Percentiles rank a stretch among this genome's conserved stretches.
These are phyloP conservation scores for Vanacampus margaritifer DNA, from an alignment of 2,113 vertebrate genomes.

Conservation along the genomic window DNA sequence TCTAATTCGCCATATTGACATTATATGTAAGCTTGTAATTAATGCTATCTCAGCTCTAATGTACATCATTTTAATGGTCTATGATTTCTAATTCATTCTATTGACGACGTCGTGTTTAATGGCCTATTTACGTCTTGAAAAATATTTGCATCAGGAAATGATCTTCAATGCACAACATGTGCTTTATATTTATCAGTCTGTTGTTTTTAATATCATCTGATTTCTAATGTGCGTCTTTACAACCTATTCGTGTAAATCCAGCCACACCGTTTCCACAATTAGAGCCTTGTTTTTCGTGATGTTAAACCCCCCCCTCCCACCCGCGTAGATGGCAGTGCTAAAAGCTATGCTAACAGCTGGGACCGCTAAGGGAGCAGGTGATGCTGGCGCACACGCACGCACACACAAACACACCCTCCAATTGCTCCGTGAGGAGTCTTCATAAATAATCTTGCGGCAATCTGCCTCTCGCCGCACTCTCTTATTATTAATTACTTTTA, in stretches of 20 bases:
- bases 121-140: too few relatives aligned
- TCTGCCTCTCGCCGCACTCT: constrained; percentile 74
- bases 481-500: constrained; percentile 81
- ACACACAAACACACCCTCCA: constrained; percentile 30
- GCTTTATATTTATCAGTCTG: too few relatives aligned
- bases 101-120: too few relatives aligned
- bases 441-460: constrained; percentile 81
- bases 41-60: too few relatives aligned
- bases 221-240: background rate
- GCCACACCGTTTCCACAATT: background rate
- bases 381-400: constrained; percentile 41
- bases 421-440: constrained; percentile 66
- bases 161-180: too few relatives aligned
- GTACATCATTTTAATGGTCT: too few relatives aligned
- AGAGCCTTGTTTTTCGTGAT: background rate
- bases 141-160: too few relatives aligned
- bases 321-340: background rate
- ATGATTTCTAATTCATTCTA: too few relatives aligned
- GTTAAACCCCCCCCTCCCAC: background rate
- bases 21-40: too few relatives aligned
- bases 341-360: constrained; percentile 57
- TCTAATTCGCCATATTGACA: too few relatives aligned
- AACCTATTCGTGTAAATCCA: background rate
- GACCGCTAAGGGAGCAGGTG: constrained; percentile 64
- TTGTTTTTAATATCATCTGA: background rate